Conservation (phyloP, 2,797 vertebrate species). For the Microctenopoma stevenorrisi region DNA sequence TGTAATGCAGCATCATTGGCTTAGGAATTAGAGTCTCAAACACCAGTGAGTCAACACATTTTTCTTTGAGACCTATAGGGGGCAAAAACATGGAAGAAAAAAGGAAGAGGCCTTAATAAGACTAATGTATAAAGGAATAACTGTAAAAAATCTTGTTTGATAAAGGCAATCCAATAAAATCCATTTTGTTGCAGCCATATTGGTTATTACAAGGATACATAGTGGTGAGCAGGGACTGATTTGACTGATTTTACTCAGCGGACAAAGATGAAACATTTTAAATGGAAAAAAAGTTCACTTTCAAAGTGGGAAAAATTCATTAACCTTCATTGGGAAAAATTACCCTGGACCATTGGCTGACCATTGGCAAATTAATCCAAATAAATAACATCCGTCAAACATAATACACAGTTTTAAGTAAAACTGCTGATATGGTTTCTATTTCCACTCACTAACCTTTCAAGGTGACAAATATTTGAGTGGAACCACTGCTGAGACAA, state of each 20-base stretch:
- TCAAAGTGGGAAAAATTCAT: background rate
- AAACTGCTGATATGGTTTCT: background rate
- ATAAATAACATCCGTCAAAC: background rate
- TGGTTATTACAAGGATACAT: too few species aligned
- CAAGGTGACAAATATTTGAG: constrained; percentile 84
- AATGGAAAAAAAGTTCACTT: background rate
- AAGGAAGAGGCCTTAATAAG: background rate
- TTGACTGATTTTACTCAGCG: too few species aligned
- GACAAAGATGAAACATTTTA: too few species aligned
- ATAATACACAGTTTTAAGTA: background rate
- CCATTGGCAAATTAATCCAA: background rate
- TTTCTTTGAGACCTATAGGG: constrained; percentile 89
- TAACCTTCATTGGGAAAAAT: too few species aligned
- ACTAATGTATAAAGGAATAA: too few species aligned
- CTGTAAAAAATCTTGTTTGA: too few species aligned
- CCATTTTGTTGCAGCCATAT: too few species aligned
- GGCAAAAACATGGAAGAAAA: background rate
- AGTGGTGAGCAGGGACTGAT: too few species aligned
- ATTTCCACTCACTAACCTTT: constrained; percentile 84
- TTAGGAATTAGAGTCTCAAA: constrained; percentile 96
- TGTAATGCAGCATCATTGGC: constrained; percentile 98
- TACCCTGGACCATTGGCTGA: too few species aligned
- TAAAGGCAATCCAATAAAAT: too few species aligned
- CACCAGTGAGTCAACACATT: constrained; percentile 94
- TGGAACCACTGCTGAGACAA: constrained; percentile 81